Base-by-base conservation (phyloP, 1,140 invertebrate genomes). In the Cotesia chilonis region DNA sequence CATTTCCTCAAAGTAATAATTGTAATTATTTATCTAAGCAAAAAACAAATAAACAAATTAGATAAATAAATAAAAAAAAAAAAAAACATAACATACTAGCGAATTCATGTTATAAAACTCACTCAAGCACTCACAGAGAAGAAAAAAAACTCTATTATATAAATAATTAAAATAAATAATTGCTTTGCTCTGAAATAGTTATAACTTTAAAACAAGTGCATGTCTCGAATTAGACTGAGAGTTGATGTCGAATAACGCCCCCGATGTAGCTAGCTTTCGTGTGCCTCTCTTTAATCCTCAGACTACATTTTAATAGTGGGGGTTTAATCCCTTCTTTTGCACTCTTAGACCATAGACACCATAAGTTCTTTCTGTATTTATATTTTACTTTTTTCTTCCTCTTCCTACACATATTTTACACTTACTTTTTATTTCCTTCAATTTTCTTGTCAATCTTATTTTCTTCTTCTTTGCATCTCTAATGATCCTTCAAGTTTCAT, bases 271-370 rank as follows among this genome's bases (percentile, higher is more conserved):
- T 82, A 76, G 82, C 81, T 84, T 84, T 83, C 78, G 82, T 81
- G 78, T 80, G 77, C 79, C 75, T 47, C 71, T 36, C 66, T 68
- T 71, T 59, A 67, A 61, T 71, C 59, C 60, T 69, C 71, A 78
- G 65, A 77, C 70, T 10, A 47, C 41, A 47, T 82, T 85, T 84
- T 81, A 83, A 84, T 84, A 84, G 84, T 85, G 83, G 85, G 83
- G 83, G 82, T 74, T 82, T 74, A 72, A 84, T 84, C 82, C 82
- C 84, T 85, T 85, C 83, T 84, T 86, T 84, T 78, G 80, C 81
- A 78, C 77, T 80, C 75, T 76, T 36, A 69, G 9, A 55, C 55
- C 17, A n/a, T 41, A 55, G 41, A 65, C 61, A 55, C 63, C 55
- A 68, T 17, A 38, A 54, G 4, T 63, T 17, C 51, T 59, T 28